Percentiles rank a stretch among this genome's conserved stretches.
These are phyloP conservation scores for Raja brachyura DNA, from an alignment of 2,113 vertebrate species.

Conservation along the genomic window DNA sequence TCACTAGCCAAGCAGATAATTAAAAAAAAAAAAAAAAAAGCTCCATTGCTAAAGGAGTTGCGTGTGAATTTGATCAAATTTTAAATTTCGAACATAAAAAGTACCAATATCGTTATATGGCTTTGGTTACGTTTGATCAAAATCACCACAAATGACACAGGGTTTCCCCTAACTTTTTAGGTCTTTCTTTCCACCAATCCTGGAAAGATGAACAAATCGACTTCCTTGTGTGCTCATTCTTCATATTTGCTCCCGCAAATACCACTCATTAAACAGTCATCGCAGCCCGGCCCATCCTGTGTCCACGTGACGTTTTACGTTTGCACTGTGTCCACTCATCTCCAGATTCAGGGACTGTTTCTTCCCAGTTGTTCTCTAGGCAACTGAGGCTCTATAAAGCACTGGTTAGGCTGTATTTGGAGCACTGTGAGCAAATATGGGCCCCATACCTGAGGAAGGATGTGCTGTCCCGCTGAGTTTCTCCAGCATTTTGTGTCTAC, in stretches of 20 bases:
- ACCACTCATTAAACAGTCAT: neutral
- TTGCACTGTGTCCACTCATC: neutral
- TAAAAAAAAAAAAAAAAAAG: slow-evolving; percentile 30
- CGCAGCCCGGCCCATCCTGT: neutral
- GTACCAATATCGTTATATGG: neutral
- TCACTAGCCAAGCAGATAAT: slow-evolving; percentile 49
- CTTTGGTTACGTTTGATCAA: neutral
- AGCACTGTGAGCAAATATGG: too few relatives aligned
- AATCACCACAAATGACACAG: neutral
- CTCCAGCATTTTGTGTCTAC: too few relatives aligned
- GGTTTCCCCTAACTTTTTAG: neutral
- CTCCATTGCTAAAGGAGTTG: neutral
- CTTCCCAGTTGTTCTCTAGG: too few relatives aligned
- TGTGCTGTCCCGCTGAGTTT: too few relatives aligned
- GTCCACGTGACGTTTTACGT: neutral
- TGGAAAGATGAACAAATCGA: neutral
- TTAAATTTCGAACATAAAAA: slow-evolving; percentile 27
- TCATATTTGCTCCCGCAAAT: neutral
- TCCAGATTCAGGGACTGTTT: too few relatives aligned
- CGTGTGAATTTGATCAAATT: slow-evolving; percentile 32
- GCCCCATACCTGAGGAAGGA: too few relatives aligned
- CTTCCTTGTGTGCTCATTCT: neutral
- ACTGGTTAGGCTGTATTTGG: too few relatives aligned
- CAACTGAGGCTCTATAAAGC: too few relatives aligned
- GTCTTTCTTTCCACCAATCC: too few relatives aligned